Evolutionary conservation across 2,888 invertebrate species (phyloP).

Genomic region (Imbricaverruca yamaguchii): DNA sequence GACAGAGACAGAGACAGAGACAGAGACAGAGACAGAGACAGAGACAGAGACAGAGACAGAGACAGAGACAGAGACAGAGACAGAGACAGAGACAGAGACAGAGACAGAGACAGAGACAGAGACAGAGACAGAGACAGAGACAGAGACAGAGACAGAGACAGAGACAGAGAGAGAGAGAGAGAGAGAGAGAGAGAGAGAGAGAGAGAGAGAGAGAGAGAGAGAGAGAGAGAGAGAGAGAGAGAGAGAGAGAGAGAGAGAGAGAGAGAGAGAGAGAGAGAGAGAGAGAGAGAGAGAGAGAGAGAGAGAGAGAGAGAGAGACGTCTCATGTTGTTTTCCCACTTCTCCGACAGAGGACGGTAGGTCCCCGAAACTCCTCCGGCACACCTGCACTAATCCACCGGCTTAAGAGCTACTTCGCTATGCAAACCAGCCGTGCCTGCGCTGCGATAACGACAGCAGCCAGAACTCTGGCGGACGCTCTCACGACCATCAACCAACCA

Average conservation of each 20-base stretch:
- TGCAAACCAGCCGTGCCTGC: too few species aligned
- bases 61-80: neutral
- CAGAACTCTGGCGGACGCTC: too few species aligned
- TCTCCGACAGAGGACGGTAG: too few species aligned
- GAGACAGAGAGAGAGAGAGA: neutral
- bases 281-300: slow-evolving; percentile 11
- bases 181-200: neutral
- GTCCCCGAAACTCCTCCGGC: too few species aligned
- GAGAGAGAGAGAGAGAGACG: slow-evolving; percentile 11
- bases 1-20: too few species aligned
- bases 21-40: too few species aligned
- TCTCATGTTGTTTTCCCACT: too few species aligned
- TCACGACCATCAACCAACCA: too few species aligned
- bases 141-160: slow-evolving; percentile 7
- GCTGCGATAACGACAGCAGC: too few species aligned
- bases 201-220: neutral
- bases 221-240: neutral
- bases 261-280: neutral
- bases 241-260: neutral
- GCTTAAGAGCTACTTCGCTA: too few species aligned
- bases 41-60: too few species aligned
- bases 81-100: neutral
- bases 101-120: neutral
- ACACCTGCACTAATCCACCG: too few species aligned
- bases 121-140: slow-evolving; percentile 7